These are phyloP conservation scores for Alces alces DNA, from an alignment of 2,113 vertebrate genomes.

Conservation along the genomic window DNA sequence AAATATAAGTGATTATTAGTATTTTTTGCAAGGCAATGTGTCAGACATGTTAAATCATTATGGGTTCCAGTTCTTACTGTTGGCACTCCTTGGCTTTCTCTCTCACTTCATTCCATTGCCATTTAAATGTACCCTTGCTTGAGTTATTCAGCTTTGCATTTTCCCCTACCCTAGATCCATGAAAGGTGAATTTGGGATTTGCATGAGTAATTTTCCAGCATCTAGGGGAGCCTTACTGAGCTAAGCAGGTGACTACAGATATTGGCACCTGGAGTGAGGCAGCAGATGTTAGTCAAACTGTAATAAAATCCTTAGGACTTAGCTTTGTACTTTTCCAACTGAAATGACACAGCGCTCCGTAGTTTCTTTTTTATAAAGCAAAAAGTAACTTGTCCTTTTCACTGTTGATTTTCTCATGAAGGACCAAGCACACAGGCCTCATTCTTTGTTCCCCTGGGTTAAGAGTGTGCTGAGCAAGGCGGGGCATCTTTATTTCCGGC, in stretches of 20 bases:
- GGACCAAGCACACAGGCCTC: not conserved
- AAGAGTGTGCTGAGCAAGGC: not conserved
- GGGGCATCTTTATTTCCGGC: not conserved
- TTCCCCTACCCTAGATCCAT: not conserved
- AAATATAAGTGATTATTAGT: not conserved
- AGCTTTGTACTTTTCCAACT: not conserved
- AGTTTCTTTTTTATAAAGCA: not conserved
- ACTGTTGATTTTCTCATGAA: not conserved
- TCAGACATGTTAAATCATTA: not conserved
- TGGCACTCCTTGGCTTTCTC: not conserved
- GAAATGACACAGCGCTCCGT: not conserved
- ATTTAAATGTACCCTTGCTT: not conserved
- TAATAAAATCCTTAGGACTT: not conserved
- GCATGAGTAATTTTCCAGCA: not conserved
- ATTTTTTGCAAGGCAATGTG: not conserved
- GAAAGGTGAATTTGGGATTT: not conserved
- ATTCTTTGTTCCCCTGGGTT: not conserved
- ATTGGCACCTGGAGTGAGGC: not conserved
- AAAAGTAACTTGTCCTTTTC: not conserved
- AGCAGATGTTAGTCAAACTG: not conserved
- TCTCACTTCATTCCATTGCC: not conserved
- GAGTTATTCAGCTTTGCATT: not conserved
- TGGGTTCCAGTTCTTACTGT: not conserved
- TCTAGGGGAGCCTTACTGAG: not conserved
- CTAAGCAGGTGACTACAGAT: not conserved